Evolutionary conservation across 2,113 vertebrate genomes (phyloP), one percentile per base, ranked within the genome.

Genomic region (Mustela lutreola): DNA sequence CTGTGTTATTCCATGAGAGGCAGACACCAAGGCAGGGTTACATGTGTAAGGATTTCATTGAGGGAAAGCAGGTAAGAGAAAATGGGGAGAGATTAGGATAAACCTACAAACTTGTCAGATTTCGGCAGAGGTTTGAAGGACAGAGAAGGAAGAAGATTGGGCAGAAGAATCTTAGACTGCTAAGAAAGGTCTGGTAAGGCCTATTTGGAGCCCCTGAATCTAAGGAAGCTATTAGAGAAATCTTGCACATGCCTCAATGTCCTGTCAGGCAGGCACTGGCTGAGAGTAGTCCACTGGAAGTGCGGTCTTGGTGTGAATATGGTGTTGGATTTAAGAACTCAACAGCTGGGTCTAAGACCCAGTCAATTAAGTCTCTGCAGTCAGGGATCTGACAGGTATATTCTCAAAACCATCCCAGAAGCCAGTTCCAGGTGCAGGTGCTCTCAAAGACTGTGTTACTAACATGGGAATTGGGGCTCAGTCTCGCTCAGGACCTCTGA

Each of bases 181-280:
- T 73, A 56, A 26, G 75, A 7, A 62, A 82, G n/a, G 28, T 48
- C 39, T 80, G 21, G 4, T 16, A 14, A 33, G 4, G 2, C 36
- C 36, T 56, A 4, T 18, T 28, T 4, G 18, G 11, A 1, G 5
- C 12, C 31, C 10, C 31, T 31, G 42, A 56, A 31, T 6, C 24
- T 67, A 4, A 7, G 3, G 1, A 15, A 65, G 22, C 22, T 22
- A 28, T 11, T 26, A 26, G 36, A 84, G 11, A 15, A 45, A 6
- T 24, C 5, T 0, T 1, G 0, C 5, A 1, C 65, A 1, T n/a
- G 10, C 33, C 21, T 62, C 36, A 10, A 2, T 1, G 19, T 24
- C 5, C 33, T 19, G 15, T 4, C 24, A 58, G 36, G 31, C 18
- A 26, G 3, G 9, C 31, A 15, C 6, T 50, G 42, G 3, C 45